Evolutionary conservation across 2,888 invertebrate genomes (phyloP), one percentile per base, ranked within the genome.

Genomic region (Nineta flava): DNA sequence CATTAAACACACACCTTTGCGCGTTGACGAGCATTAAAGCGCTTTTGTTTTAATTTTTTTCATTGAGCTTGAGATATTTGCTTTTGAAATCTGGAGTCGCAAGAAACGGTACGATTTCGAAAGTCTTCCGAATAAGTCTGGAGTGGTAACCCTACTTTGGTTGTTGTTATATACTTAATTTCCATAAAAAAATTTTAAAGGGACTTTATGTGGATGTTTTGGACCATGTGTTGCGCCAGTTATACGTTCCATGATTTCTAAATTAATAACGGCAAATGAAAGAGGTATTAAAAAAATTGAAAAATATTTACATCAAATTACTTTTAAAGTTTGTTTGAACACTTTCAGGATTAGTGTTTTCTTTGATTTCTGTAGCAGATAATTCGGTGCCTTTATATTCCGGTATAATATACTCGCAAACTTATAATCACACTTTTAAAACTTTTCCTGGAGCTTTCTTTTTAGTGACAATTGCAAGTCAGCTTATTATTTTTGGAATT

Each of bases 161-260:
- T n/a, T n/a, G n/a, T n/a, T n/a, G n/a, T n/a, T n/a, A n/a, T n/a
- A n/a, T n/a, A n/a, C n/a, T 17, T 43, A 5, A 17, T 12, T 15
- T 19, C 43, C 45, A 32, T n/a, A 19, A 19, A 2, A 19, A 19
- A 19, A 45, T 55, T 53, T 57, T 62, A 50, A 52, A 73, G 87
- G 87, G 1, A 85, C 83, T n/a, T 71, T 73, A 0, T 73, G 81
- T 2, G 83, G 83, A 9, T 78, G 83, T 13, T 67, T 86, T 19
- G 87, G 87, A 0, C 87, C 87, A 0, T 75, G 82, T 45, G 82
- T 85, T 0, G 84, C 83, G 0, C 86, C 87, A 0, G 78, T 86
- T 50, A 73, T 87, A 51, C 72, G 88, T n/a, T 83, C 87, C 1
- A 81, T 87, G 74, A 78, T 82, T 1, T 87, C 87, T 0, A 88